Evolutionary conservation across 2,888 invertebrate species (phyloP), one percentile per base, ranked within the genome.

Genomic region (Pycnomerus fuliginosus): DNA sequence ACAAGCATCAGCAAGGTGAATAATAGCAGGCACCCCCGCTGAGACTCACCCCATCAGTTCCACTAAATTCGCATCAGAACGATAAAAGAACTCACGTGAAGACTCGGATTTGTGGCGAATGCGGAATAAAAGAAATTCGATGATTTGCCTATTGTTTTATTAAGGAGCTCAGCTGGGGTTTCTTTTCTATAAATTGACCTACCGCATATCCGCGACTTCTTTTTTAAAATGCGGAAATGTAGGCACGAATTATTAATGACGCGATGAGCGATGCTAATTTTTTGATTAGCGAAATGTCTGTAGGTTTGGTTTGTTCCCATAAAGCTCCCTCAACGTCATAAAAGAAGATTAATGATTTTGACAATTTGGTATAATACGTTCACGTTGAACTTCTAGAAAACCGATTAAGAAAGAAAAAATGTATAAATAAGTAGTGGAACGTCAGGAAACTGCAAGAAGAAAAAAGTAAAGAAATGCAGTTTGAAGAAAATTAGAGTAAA

Each of bases 11-110:
- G n/a, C n/a, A n/a, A n/a, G n/a, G n/a, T n/a, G n/a, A n/a, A n/a
- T n/a, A n/a, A n/a, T n/a, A n/a, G n/a, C n/a, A 13, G 16, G 31
- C 17, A 14, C 47, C 47, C 47, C 47, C 17, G 27, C 27, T 15
- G 47, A 8, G 41, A 1, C 13, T 7, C 39, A 13, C 32, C 42
- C 37, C 36, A n/a, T n/a, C n/a, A 38, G 41, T 47, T 24, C 29
- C 27, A 31, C 31, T 16, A 29, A 36, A 41, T 43, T 43, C 35
- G 40, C 39, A 39, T 35, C 27, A 3, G 16, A 40, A 15, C 8
- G n/a, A 33, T 30, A 7, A 48, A 40, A 44, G 42, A 28, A 33
- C 34, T 28, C 48, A 48, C 40, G 40, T 48, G 48, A 48, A 48
- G 37, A 25, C 10, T 16, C 10, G 36, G 35, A 44, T 40, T 44